Evolutionary conservation across 2,113 vertebrate species (phyloP).

Genomic region (Oreochromis spilurus): DNA sequence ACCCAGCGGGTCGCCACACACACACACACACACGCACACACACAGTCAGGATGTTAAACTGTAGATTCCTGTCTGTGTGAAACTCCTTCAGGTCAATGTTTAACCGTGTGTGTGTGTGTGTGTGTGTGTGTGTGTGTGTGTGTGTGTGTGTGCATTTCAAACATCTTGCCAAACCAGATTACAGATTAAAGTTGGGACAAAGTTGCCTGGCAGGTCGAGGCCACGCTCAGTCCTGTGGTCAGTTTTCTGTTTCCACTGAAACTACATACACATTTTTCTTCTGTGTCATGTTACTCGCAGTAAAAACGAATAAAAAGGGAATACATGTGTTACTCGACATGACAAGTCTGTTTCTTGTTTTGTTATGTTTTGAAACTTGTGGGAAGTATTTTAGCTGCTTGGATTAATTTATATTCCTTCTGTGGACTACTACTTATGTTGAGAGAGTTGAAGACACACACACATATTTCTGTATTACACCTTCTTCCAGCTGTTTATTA

Average conservation of each 20-base stretch:
- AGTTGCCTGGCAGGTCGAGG: background rate
- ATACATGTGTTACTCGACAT: background rate
- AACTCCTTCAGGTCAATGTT: constrained; percentile 28
- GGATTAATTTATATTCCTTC: background rate
- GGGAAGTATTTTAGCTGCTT: background rate
- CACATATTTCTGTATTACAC: background rate
- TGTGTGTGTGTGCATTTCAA: background rate
- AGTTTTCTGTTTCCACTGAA: background rate
- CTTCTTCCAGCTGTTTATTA: background rate
- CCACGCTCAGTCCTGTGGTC: background rate
- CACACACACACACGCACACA: background rate
- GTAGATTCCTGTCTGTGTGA: constrained; percentile 26
- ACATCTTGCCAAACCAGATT: background rate
- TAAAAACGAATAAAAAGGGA: background rate
- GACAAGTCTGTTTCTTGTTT: background rate
- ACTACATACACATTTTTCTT: background rate
- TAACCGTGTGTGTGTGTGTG: background rate
- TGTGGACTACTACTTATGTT: background rate
- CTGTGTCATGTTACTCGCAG: background rate
- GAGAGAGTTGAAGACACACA: background rate
- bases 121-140: background rate
- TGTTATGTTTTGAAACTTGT: background rate
- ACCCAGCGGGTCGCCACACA: background rate
- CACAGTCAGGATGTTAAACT: background rate
- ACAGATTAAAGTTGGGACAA: background rate